Evolutionary conservation across 1,140 invertebrate genomes (phyloP), one percentile per base, ranked within the genome.

Genomic region (Campoletis sonorensis): DNA sequence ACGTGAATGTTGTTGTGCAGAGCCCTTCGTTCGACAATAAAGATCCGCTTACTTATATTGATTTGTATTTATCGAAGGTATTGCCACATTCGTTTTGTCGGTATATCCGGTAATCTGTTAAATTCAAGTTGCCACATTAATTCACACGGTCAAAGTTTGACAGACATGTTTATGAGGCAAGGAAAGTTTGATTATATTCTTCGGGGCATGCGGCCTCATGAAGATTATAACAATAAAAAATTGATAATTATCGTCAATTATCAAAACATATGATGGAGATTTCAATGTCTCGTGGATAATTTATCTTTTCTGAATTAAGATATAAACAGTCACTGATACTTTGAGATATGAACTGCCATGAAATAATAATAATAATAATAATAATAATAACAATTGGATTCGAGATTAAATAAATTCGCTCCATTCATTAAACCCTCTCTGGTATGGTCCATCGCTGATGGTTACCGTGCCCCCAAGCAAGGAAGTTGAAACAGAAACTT

Each of bases 1-100:
- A 85, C 83, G 21, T 72, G 71, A 58, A 27, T 80, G 79, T 76
- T 82, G 79, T 40, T 54, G 1, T 79, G 68, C 73, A 79, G 80
- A 67, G 45, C 51, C 76, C 40, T 51, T 72, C 40, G 27, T 82
- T 45, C 45, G 21, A 37, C 13, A 16, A 58, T 49, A 18, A 30
- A 58, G 37, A 73, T 80, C 70, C 54, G 13, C 0, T 54, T n/a
- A 70, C 10, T 18, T 8, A 11, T n/a, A 54, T 54, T 21, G 51
- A 54, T 54, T 54, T n/a, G 16, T 54, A 54, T 54, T 54, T 54
- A 54, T 54, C 51, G 7, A 21, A 1, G 16, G 16, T 61, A 54
- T n/a, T 68, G 27, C 27, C 37, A 33, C 70, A 72, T 54, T 54
- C 18, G 16, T 54, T 54, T 54, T 54, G n/a, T 54, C n/a, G 51